phyloP scores from a whole-genome alignment of 2,888 invertebrate species.

The Lasioglossum malachurum region DNA sequence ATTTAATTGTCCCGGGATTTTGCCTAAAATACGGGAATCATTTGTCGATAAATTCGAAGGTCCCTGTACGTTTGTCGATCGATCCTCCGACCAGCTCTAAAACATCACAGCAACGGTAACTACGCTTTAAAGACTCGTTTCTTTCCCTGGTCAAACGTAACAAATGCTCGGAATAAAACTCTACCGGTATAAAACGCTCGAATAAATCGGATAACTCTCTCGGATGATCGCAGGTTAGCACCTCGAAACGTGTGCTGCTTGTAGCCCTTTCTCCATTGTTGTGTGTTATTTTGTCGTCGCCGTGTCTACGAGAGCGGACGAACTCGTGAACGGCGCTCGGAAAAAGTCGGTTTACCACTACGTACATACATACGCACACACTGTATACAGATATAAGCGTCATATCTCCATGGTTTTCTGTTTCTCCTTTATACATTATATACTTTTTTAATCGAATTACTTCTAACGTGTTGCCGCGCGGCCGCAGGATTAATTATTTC shows the following conservation, averaged over 20 bases:
- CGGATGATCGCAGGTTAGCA: conserved; percentile 4
- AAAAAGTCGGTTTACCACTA: conserved; percentile 72
- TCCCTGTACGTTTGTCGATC: background rate
- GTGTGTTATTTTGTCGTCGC: background rate
- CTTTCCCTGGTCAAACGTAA: conserved; percentile 13
- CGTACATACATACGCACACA: conserved; percentile 62
- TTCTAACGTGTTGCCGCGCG: conserved; percentile 68
- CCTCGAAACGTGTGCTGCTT: conserved; percentile 10
- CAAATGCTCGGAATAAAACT: conserved; percentile 32
- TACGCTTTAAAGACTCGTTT: conserved; percentile 16
- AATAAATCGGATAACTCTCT: conserved; percentile 11
- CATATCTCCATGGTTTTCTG: conserved; percentile 48
- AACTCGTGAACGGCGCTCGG: conserved; percentile 68
- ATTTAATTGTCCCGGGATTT: background rate
- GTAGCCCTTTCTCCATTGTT: conserved; percentile 4
- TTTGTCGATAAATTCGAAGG: background rate
- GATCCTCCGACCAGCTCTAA: conserved; percentile 28
- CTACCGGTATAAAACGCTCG: conserved; percentile 39
- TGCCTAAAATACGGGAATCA: background rate
- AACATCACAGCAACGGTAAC: conserved; percentile 46
- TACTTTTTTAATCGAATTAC: conserved; percentile 68
- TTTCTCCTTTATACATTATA: conserved; percentile 61
- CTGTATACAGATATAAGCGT: conserved; percentile 75
- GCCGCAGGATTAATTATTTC: conserved; percentile 64
- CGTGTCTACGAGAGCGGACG: conserved; percentile 31